Evolutionary conservation across 2,797 vertebrate genomes (phyloP).

Genomic region (Spheniscus humboldti): DNA sequence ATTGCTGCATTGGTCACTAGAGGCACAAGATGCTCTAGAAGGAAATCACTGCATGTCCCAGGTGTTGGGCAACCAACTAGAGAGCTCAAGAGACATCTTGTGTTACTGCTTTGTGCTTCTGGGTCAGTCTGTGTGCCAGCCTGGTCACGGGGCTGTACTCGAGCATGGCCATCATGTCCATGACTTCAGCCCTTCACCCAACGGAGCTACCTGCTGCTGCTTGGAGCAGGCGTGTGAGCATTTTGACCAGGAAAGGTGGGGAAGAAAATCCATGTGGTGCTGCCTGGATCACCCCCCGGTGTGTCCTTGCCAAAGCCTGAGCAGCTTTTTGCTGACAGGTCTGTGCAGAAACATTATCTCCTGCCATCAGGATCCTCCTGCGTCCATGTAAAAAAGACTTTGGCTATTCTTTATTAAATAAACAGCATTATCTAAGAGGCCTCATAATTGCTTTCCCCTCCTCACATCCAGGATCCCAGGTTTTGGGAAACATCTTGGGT

Average conservation of each 20-base stretch:
- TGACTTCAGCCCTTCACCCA: not conserved
- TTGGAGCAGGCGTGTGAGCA: too few relatives aligned
- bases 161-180: not conserved
- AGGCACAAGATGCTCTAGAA: not conserved
- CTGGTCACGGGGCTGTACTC: not conserved
- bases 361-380: not conserved
- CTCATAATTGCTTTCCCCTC: not conserved
- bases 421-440: not conserved
- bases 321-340: not conserved
- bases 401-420: not conserved
- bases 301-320: not conserved
- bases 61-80: not conserved
- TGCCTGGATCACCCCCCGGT: accelerated
- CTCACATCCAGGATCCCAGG: not conserved
- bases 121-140: not conserved
- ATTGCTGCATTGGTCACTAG: not conserved
- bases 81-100: not conserved
- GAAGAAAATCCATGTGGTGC: not conserved
- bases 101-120: not conserved
- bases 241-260: not conserved
- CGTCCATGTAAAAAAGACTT: not conserved
- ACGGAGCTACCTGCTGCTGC: not conserved
- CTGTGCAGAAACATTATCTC: not conserved
- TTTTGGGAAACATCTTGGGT: not conserved
- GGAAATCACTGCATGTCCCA: not conserved